Percentiles rank a stretch among this genome's conserved stretches.
Evolutionary conservation across 2,888 invertebrate genomes (phyloP).

Genomic region (Cheilosia variabilis): DNA sequence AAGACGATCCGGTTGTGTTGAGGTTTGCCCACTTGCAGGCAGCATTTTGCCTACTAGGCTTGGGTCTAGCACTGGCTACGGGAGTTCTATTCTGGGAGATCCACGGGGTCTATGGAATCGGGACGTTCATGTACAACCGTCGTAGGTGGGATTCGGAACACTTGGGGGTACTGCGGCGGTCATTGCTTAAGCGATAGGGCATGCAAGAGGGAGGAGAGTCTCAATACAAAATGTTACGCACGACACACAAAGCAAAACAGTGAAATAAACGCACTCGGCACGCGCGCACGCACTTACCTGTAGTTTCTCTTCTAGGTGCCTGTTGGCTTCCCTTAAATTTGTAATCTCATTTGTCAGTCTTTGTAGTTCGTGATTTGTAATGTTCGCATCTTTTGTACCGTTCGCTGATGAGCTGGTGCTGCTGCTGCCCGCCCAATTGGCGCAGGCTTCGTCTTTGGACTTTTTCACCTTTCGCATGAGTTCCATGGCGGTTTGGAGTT

Average conservation of each 20-base stretch:
- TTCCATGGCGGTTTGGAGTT: conserved; percentile 85
- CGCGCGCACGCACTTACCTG: conserved; percentile 84
- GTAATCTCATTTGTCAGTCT: conserved; percentile 85
- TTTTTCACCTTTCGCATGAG: conserved; percentile 81
- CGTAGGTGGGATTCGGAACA: conserved; percentile 38
- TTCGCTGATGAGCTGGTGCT: conserved; percentile 46
- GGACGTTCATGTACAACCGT: conserved; percentile 59
- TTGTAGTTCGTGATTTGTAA: conserved; percentile 82
- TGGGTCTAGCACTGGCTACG: conserved; percentile 78
- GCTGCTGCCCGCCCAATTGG: conserved; percentile 55
- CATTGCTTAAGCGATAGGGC: conserved; percentile 34
- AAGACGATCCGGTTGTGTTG: conserved; percentile 79
- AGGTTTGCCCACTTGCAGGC: conserved; percentile 80
- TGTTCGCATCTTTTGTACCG: conserved; percentile 75
- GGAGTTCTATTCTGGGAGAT: conserved; percentile 78
- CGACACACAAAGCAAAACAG: conserved; percentile 23
- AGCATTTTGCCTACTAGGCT: conserved; percentile 80
- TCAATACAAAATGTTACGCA: background rate
- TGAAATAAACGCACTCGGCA: background rate
- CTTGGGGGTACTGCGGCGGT: conserved; percentile 7
- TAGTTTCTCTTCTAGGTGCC: conserved; percentile 88
- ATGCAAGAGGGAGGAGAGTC: conserved; percentile 28
- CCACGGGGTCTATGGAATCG: conserved; percentile 49
- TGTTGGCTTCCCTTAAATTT: conserved; percentile 87
- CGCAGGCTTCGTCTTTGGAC: conserved; percentile 74